Evolutionary conservation across 2,797 vertebrate genomes (phyloP).

Genomic region (Pangasius mekongensis): DNA sequence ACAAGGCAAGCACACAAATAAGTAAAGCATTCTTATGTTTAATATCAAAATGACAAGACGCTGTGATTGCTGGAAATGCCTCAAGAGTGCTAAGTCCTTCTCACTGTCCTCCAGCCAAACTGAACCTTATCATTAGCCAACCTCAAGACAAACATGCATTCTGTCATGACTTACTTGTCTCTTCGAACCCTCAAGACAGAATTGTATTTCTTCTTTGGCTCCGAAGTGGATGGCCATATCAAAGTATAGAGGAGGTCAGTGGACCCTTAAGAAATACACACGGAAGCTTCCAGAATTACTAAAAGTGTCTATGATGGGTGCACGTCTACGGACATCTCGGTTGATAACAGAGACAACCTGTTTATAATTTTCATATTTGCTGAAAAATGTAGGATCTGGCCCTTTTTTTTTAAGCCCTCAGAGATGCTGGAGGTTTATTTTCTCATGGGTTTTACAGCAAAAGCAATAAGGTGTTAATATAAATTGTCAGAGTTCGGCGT

Average conservation of each 20-base stretch:
- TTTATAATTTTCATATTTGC: not conserved
- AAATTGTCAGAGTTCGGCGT: constrained; percentile 1
- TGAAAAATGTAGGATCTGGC: not conserved
- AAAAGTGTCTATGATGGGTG: not conserved
- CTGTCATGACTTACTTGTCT: constrained; percentile 26
- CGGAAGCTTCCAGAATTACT: not conserved
- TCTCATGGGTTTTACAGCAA: not conserved
- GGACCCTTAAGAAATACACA: constrained; percentile 2
- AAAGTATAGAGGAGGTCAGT: not conserved
- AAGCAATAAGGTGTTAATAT: constrained; percentile 9
- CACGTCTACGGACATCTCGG: not conserved
- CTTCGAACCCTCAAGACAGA: constrained; percentile 1
- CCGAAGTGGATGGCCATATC: not conserved
- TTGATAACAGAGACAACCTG: not conserved
- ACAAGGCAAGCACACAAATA: constrained; percentile 7
- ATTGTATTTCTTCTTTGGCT: constrained; percentile 11
- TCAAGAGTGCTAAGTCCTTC: not conserved
- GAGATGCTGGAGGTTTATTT: not conserved
- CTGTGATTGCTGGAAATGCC: constrained; percentile 15
- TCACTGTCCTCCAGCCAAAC: constrained; percentile 16
- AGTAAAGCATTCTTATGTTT: not conserved
- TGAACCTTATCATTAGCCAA: constrained; percentile 23
- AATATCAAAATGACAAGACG: constrained; percentile 27
- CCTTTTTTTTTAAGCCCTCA: not conserved
- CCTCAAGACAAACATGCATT: constrained; percentile 34